These are phyloP conservation scores for Melangyna quadrimaculata DNA, from an alignment of 2,888 invertebrate species.

Conservation along the genomic window DNA sequence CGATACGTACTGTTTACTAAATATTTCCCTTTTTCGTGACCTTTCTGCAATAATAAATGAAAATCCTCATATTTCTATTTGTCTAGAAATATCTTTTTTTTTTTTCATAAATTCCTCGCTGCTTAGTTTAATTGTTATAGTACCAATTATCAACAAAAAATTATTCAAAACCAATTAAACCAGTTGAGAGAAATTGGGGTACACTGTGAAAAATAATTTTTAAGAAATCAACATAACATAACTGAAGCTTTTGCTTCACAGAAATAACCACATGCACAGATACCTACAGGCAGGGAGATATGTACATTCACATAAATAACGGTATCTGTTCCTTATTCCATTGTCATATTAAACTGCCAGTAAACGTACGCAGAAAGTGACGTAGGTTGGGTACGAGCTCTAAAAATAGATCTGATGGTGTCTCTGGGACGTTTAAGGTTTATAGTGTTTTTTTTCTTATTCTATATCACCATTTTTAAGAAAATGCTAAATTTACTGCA, in stretches of 20 bases:
- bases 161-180: neutral
- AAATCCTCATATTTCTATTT: too few relatives aligned
- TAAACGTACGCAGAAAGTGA: slow-evolving; percentile 25
- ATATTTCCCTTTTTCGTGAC: too few relatives aligned
- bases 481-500: slow-evolving; percentile 8
- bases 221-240: slow-evolving; percentile 46
- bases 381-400: slow-evolving; percentile 1
- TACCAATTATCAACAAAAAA: neutral
- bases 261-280: neutral
- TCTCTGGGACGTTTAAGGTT: slow-evolving; percentile 49
- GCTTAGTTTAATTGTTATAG: neutral
- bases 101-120: too few relatives aligned
- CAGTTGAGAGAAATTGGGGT: slow-evolving; percentile 14
- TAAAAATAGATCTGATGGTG: slow-evolving; percentile 57
- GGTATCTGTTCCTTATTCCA: slow-evolving; percentile 25
- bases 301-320: neutral
- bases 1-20: too few relatives aligned
- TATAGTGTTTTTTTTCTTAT: neutral
- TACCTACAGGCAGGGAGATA: neutral
- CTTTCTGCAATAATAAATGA: too few relatives aligned
- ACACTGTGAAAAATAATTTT: neutral
- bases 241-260: slow-evolving; percentile 30
- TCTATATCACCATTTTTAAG: neutral
- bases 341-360: slow-evolving; percentile 18
- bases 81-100: too few relatives aligned